Evolutionary conservation across 2,888 invertebrate genomes (phyloP).

Genomic region (Phorcus lineatus): DNA sequence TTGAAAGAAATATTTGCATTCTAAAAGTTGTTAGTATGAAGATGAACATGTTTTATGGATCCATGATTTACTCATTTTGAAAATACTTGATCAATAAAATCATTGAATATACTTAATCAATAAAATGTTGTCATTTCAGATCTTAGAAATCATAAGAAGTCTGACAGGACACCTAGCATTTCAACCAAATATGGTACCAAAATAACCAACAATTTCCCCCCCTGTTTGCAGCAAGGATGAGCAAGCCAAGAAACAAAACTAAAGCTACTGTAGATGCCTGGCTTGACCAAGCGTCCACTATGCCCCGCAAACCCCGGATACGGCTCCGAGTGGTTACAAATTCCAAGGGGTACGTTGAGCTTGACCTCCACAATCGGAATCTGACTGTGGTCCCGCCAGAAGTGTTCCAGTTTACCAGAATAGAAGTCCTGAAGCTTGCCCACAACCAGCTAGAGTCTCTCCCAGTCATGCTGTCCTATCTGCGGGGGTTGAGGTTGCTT

Average conservation of each 20-base stretch:
- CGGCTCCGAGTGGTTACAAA: constrained; percentile 49
- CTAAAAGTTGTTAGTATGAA: no score
- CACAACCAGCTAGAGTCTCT: constrained; percentile 65
- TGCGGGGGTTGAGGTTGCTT: constrained; percentile 62
- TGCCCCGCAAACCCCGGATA: constrained; percentile 21
- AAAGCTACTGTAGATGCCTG: constrained; percentile 12
- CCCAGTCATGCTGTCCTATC: constrained; percentile 60
- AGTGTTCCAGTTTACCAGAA: constrained; percentile 57
- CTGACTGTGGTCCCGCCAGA: constrained; percentile 61
- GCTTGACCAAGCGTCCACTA: not conserved
- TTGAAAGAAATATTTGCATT: no score
- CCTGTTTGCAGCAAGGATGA: no score
- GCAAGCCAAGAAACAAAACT: not conserved
- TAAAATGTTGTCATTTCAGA: no score
- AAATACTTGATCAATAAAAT: no score
- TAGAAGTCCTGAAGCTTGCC: constrained; percentile 66
- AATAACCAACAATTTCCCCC: no score
- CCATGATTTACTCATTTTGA: no score
- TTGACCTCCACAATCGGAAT: constrained; percentile 59
- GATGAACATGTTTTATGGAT: no score
- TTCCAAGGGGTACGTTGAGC: constrained; percentile 49
- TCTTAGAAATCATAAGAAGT: no score
- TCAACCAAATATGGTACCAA: no score
- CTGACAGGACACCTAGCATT: no score
- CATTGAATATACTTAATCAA: no score